A percentile compares a stretch with the other conserved stretches of the same genome.
phyloP scores from a whole-genome alignment of 2,888 invertebrate species.

The Helobdella robusta region DNA sequence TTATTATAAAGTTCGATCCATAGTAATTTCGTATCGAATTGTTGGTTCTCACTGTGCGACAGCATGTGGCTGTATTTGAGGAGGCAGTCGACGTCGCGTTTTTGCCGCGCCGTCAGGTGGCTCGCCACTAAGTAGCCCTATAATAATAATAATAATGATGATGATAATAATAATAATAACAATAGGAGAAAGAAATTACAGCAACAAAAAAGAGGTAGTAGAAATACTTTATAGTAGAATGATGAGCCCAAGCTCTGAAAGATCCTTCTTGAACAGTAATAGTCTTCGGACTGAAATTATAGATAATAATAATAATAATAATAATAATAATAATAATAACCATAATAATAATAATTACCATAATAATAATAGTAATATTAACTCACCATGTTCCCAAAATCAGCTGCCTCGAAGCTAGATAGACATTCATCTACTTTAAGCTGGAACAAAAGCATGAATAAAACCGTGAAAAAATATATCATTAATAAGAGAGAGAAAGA shows the following conservation, averaged over 20 bases:
- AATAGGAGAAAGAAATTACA: neutral
- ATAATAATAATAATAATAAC: neutral
- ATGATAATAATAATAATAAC: neutral
- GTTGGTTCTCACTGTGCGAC: neutral
- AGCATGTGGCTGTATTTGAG: slow-evolving; percentile 2
- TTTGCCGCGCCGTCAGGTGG: neutral
- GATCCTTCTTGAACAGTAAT: slow-evolving; percentile 15
- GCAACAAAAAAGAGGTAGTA: neutral
- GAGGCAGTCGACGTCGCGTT: neutral
- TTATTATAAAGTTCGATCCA: slow-evolving; percentile 12
- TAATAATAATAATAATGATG: neutral
- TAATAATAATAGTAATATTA: neutral
- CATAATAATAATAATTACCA: too few species aligned
- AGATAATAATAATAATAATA: neutral
- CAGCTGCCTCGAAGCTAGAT: slow-evolving; percentile 6
- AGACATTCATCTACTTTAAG: slow-evolving; percentile 1
- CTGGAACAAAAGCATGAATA: too few species aligned
- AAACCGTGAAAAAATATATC: too few species aligned
- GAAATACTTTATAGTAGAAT: slow-evolving; percentile 17
- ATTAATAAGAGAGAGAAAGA: too few species aligned
- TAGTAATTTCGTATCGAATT: neutral
- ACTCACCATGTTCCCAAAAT: neutral
- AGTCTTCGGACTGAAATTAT: slow-evolving; percentile 18
- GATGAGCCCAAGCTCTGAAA: slow-evolving; percentile 12
- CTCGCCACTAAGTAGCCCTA: slow-evolving; percentile 6